Percentiles rank a stretch among this genome's conserved stretches.
phyloP scores from a whole-genome alignment of 2,797 vertebrate genomes.

The Kryptopterus vitreolus region DNA sequence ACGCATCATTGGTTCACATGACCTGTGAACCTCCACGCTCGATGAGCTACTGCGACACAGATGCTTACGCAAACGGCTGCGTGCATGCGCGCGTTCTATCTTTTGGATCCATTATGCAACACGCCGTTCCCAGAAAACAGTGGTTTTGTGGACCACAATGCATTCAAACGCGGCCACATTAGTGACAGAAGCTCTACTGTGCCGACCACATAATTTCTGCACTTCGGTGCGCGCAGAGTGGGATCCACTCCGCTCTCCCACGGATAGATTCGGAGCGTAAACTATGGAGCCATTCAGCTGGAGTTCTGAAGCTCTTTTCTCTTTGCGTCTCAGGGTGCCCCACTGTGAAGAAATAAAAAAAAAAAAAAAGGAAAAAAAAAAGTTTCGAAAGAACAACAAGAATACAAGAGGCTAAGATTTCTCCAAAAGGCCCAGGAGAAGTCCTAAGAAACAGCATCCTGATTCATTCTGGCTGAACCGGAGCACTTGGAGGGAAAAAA shows the following conservation, averaged over 20 bases:
- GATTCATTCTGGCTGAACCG: constrained; percentile 47
- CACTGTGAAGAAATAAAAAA: constrained; percentile 44
- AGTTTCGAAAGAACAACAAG: constrained; percentile 57
- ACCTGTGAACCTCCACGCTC: not conserved
- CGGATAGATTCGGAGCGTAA: constrained; percentile 49
- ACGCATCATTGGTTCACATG: not conserved
- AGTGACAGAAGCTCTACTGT: constrained; percentile 50
- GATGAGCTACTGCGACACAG: constrained; percentile 17
- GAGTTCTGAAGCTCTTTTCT: constrained; percentile 59
- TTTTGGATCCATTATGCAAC: constrained; percentile 32
- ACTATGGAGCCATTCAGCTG: constrained; percentile 56
- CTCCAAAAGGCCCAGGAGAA: constrained; percentile 40
- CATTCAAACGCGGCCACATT: constrained; percentile 29
- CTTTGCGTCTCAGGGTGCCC: constrained; percentile 47
- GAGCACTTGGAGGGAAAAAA: constrained; percentile 46
- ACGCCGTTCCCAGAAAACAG: constrained; percentile 34
- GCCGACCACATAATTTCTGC: constrained; percentile 44
- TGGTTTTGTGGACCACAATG: constrained; percentile 28
- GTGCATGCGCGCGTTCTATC: not conserved
- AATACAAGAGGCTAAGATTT: constrained; percentile 61
- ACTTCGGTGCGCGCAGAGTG: constrained; percentile 49
- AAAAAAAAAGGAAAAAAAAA: constrained; percentile 37
- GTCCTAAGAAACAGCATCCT: constrained; percentile 55
- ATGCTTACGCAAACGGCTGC: constrained; percentile 1
- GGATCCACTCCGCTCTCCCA: constrained; percentile 54